Evolutionary conservation across 1,140 invertebrate species (phyloP), one percentile per base, ranked within the genome.

Genomic region (Pinna nobilis): DNA sequence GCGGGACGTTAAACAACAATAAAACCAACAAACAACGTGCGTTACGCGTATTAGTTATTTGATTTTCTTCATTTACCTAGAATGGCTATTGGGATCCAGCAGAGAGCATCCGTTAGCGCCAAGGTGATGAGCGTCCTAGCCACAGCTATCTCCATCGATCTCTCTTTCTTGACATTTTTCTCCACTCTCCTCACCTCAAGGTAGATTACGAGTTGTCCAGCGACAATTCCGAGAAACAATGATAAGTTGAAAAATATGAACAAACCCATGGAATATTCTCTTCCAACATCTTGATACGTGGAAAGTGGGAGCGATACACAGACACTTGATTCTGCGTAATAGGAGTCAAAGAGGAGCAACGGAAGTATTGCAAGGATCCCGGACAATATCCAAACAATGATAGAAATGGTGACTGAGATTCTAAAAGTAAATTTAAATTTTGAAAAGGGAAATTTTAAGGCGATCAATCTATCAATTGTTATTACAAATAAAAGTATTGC

Each of bases 381-480:
- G n/a, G 70, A 64, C 20, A 73, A 1, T 6, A 60, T n/a, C 1
- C 39, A 23, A 6, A 73, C 13, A 6, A 49, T 2, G 15, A 47
- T n/a, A 30, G 53, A 41, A 60, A 50, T 20, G 1, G 30, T 1
- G n/a, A n/a, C n/a, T n/a, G n/a, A n/a, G n/a, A n/a, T n/a, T n/a
- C n/a, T n/a, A n/a, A n/a, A n/a, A n/a, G n/a, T n/a, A n/a, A n/a
- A n/a, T n/a, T n/a, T n/a, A n/a, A n/a, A n/a, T n/a, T n/a, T 15
- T 75, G 51, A 32, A 50, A 87, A 80, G 0, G 85, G 85, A 53
- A 78, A 85, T 23, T 81, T 74, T 23, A 86, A 72, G 5, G 66
- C 71, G 4, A 85, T n/a, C 25, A 79, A 76, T 7, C 83, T 57
- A 35, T 86, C 84, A 11, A 81, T 18, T 2, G 85, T 80, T 9